Evolutionary conservation across 2,888 invertebrate species (phyloP), one percentile per base, ranked within the genome.

Genomic region (Eristalinus aeneus): DNA sequence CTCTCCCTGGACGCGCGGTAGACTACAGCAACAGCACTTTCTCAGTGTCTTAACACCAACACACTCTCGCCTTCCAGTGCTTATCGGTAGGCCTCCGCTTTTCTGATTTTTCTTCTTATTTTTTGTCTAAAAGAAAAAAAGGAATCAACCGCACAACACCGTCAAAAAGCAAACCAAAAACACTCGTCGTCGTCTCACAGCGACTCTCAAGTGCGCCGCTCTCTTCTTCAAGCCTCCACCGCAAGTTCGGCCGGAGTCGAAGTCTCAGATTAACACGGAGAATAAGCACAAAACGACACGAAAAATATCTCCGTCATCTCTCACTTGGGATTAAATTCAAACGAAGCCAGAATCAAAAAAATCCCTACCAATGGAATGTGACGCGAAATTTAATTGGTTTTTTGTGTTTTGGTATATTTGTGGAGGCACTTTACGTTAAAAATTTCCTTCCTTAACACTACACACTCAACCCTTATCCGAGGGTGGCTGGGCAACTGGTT

Each of bases 231-330:
- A 73, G 56, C 56, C 53, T 69, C 63, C 36, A 23, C 23, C 11
- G 56, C 27, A 22, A 23, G 12, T 56, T 1, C 22, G 39, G 27
- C 5, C 22, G 16, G 39, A n/a, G 39, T 46, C 39, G 39, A 46
- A 46, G 46, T 46, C 46, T 71, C 60, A 58, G 46, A 68, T 78
- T 78, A 65, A 54, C 79, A 75, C 71, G 79, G 69, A 46, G 65
- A 61, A 56, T 53, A 71, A 71, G 58, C 69, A 69, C 80, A 81
- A 75, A 84, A 73, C 72, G 69, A 83, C 78, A 69, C 56, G 73
- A 68, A 27, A 69, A 69, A 79, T 67, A 56, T 61, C 67, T 64
- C 64, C 56, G 22, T 56, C 36, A 72, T 79, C 65, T 79, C 65
- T 79, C 65, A 67, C 58, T 64, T 79, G 79, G 73, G 73, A 56